These are phyloP conservation scores for Brachionus asplanchnoidis DNA, from an alignment of 1,140 invertebrate species.

Conservation along the genomic window DNA sequence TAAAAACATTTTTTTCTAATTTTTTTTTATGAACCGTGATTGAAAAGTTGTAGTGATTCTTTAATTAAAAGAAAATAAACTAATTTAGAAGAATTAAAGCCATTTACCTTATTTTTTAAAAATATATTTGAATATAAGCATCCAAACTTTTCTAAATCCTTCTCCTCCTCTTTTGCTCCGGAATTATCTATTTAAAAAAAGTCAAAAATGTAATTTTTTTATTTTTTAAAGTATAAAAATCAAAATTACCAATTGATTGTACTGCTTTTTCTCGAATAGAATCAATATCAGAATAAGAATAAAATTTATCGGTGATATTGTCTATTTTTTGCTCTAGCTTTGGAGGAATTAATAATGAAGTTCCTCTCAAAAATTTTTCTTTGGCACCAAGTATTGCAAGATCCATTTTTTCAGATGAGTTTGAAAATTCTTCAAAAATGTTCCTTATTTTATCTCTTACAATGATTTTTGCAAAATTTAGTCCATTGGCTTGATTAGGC, in stretches of 20 bases:
- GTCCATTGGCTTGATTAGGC: background rate
- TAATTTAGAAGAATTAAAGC: conserved; percentile 1
- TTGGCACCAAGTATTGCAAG: background rate
- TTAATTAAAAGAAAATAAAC: background rate
- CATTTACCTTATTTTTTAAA: background rate
- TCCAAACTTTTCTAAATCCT: background rate
- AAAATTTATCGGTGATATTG: background rate
- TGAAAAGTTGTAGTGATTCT: background rate
- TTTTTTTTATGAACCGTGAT: background rate
- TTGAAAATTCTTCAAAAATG: background rate
- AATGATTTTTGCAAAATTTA: background rate
- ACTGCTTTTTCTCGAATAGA: background rate
- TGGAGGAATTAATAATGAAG: background rate
- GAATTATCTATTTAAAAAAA: background rate
- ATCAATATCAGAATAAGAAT: background rate
- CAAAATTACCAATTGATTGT: background rate
- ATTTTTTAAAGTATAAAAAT: background rate
- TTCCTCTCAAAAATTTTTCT: background rate
- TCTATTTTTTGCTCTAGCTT: background rate
- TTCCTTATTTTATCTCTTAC: background rate
- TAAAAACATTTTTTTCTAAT: background rate
- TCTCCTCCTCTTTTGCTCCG: background rate
- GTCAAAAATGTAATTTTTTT: background rate
- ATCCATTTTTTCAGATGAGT: background rate
- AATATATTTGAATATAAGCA: background rate